A percentile compares a stretch with the other conserved stretches of the same genome.
phyloP scores from a whole-genome alignment of 2,113 vertebrate genomes.

The Uria aalge region DNA sequence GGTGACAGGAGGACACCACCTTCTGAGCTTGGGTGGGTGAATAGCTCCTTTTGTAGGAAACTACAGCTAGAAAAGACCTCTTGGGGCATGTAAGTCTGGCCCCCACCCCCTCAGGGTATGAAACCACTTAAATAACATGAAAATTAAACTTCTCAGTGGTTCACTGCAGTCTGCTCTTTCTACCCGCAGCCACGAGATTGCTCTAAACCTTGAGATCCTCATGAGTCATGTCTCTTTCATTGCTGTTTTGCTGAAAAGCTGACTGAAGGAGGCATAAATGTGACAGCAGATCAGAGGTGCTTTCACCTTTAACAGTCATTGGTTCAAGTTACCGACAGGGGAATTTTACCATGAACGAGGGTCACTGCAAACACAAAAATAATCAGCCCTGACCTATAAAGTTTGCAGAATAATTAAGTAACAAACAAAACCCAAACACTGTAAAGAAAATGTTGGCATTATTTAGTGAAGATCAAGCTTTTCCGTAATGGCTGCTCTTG shows the following conservation, averaged over 20 bases:
- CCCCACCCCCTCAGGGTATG: not conserved
- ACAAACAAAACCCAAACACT: not conserved
- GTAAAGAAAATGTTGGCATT: not conserved
- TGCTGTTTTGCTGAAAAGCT: not conserved
- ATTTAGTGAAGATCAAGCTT: not conserved
- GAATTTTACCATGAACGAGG: not conserved
- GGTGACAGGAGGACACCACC: not conserved
- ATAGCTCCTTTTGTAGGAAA: not conserved
- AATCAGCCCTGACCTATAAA: not conserved
- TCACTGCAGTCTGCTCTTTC: not conserved
- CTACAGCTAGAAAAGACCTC: not conserved
- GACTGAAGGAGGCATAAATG: not conserved
- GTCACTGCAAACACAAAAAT: not conserved
- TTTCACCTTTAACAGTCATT: not conserved
- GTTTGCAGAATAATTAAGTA: not conserved
- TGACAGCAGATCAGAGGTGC: not conserved
- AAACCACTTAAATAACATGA: not conserved
- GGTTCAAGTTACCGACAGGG: not conserved
- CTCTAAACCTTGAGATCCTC: not conserved
- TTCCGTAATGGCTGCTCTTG: not conserved
- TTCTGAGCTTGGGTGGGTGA: not conserved
- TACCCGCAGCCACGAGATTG: not conserved
- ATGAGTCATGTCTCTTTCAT: not conserved
- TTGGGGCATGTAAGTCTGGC: not conserved
- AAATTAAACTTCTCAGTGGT: not conserved